Percentiles rank a stretch among this genome's conserved stretches.
Conservation (phyloP, 1,140 invertebrate species). For the Papilio dardanus region DNA sequence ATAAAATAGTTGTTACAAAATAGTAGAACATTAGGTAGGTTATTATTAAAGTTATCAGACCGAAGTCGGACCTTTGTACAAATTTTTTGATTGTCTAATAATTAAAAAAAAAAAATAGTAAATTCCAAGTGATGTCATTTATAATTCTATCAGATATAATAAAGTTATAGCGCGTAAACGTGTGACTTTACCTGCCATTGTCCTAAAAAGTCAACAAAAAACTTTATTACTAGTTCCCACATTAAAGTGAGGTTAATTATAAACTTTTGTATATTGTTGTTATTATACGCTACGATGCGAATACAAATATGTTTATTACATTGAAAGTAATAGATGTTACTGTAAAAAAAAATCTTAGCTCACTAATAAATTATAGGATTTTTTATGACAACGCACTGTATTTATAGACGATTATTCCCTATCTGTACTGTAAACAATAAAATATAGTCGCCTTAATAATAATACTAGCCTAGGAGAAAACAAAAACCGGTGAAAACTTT, state of each 20-base stretch:
- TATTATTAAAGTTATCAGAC: neutral
- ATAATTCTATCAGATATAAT: neutral
- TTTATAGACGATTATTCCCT: too few relatives aligned
- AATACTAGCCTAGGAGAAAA: too few relatives aligned
- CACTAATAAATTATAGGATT: too few relatives aligned
- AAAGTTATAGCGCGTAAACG: neutral
- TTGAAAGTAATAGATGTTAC: neutral
- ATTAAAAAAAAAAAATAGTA: neutral
- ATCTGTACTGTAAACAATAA: too few relatives aligned
- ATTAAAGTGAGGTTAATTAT: neutral
- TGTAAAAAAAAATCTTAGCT: too few relatives aligned
- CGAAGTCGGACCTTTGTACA: neutral
- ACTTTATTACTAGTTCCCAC: constrained; percentile 19
- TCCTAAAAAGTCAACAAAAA: constrained; percentile 2
- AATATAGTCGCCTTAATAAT: too few relatives aligned
- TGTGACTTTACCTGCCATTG: neutral
- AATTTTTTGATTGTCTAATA: neutral
- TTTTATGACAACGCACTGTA: too few relatives aligned
- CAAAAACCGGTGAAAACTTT: too few relatives aligned
- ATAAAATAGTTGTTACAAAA: neutral
- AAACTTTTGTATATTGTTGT: neutral
- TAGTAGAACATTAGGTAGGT: neutral
- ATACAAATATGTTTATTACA: constrained; percentile 10
- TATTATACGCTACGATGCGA: neutral
- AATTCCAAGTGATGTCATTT: neutral